Percentiles rank a stretch among this genome's conserved stretches.
Evolutionary conservation across 2,113 vertebrate species (phyloP).

Genomic region (Siphamia tubifer): DNA sequence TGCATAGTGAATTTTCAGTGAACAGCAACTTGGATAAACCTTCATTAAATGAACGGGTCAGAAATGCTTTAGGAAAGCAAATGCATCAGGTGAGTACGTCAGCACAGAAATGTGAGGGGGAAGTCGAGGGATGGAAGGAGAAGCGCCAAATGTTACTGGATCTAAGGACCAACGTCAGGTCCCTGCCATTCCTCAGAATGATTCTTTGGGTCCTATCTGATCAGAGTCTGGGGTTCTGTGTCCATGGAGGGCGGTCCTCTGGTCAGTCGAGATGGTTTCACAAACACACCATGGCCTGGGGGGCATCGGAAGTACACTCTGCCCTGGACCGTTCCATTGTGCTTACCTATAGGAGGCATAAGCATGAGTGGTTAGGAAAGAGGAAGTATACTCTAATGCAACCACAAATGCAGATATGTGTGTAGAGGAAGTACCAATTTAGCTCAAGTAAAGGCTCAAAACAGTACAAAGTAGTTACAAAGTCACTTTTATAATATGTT

Average conservation of each 20-base stretch:
- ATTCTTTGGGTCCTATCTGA: slow-evolving; percentile 69
- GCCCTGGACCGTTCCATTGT: slow-evolving; percentile 84
- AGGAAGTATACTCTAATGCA: too few relatives aligned
- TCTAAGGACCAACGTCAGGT: slow-evolving; percentile 6
- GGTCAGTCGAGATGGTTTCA: slow-evolving; percentile 82
- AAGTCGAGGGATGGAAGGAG: neutral
- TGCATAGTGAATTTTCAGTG: slow-evolving; percentile 70
- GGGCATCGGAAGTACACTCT: slow-evolving; percentile 84
- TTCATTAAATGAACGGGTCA: slow-evolving; percentile 60
- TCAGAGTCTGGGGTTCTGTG: slow-evolving; percentile 68
- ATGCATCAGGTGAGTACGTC: slow-evolving; percentile 4
- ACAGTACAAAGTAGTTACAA: too few relatives aligned
- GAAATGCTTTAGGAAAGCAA: slow-evolving; percentile 35
- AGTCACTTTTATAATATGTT: too few relatives aligned
- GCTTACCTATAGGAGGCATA: slow-evolving; percentile 81
- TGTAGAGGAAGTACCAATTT: too few relatives aligned
- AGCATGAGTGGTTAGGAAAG: too few relatives aligned
- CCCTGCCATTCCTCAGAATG: slow-evolving; percentile 20
- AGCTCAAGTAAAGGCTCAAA: too few relatives aligned
- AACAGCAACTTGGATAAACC: slow-evolving; percentile 49
- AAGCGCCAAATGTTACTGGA: neutral
- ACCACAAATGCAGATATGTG: too few relatives aligned
- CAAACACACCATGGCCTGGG: slow-evolving; percentile 83
- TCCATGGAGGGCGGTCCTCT: slow-evolving; percentile 75
- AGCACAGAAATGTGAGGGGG: slow-evolving; percentile 18